phyloP scores from a whole-genome alignment of 2,888 invertebrate species.

The Calephelis perditalis region DNA sequence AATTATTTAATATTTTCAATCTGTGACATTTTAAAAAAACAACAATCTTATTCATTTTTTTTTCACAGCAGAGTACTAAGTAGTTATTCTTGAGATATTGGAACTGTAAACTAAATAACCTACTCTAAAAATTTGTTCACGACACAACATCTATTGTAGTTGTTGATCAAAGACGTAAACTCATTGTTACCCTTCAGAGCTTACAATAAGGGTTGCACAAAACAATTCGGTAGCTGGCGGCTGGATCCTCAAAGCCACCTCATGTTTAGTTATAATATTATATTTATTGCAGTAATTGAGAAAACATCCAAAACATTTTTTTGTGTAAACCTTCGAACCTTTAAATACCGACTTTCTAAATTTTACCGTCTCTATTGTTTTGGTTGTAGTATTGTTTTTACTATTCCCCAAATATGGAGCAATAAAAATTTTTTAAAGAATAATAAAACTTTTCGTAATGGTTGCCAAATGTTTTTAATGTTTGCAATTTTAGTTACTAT shows the following conservation, averaged over 20 bases:
- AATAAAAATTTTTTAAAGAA: constrained; percentile 2
- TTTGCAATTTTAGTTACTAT: neutral
- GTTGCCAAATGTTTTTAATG: neutral
- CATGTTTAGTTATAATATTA: constrained; percentile 71
- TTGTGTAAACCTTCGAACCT: neutral
- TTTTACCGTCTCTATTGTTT: constrained; percentile 6
- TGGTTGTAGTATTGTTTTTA: neutral
- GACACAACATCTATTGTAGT: neutral
- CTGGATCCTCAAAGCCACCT: constrained; percentile 51
- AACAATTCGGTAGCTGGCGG: constrained; percentile 71
- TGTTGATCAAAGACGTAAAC: neutral
- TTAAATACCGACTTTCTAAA: constrained; percentile 4
- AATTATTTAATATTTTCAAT: too few species aligned
- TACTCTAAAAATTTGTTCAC: too few species aligned
- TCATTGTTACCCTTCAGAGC: neutral
- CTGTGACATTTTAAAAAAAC: too few species aligned
- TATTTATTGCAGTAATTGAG: constrained; percentile 74
- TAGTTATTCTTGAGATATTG: too few species aligned
- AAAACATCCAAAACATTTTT: constrained; percentile 17
- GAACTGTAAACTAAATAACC: too few species aligned
- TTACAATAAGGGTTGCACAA: constrained; percentile 57
- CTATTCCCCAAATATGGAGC: constrained; percentile 4
- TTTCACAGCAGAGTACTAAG: too few species aligned
- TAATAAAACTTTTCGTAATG: neutral
- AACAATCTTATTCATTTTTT: too few species aligned